Percentiles rank a stretch among this genome's conserved stretches.
phyloP scores from a whole-genome alignment of 2,113 vertebrate genomes.

The Thalassarche chlororhynchos region DNA sequence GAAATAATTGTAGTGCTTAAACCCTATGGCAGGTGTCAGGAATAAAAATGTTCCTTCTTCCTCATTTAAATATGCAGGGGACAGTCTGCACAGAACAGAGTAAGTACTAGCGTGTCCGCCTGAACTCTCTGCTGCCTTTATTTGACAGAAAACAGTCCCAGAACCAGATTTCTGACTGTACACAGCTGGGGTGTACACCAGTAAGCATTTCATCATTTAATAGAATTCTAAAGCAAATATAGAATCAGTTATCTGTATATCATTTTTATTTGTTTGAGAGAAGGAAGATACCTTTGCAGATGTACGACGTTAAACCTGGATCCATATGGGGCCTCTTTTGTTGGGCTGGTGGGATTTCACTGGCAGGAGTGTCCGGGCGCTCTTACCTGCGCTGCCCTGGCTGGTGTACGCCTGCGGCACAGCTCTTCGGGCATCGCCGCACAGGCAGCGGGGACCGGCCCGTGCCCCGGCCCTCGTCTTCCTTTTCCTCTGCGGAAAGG shows the following conservation, averaged over 20 bases:
- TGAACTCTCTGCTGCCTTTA: background rate
- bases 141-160: background rate
- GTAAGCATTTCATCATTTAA: too few species aligned
- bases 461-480: too few species aligned
- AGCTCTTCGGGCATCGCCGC: background rate
- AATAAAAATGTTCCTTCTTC: background rate
- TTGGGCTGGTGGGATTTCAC: background rate
- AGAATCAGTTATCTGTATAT: background rate
- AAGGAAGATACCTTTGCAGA: background rate
- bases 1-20: background rate
- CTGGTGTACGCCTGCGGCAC: background rate
- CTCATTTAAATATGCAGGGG: background rate
- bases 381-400: too few species aligned
- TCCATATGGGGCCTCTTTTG: background rate
- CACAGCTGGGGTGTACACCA: background rate
- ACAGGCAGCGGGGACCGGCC: rapidly evolving
- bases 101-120: background rate
- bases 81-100: background rate
- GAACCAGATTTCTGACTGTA: background rate
- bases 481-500: too few species aligned
- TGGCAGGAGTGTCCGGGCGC: background rate
- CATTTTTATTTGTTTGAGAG: background rate
- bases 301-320: background rate
- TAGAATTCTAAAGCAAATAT: rapidly evolving
- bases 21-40: background rate